Conservation (phyloP, 2,888 invertebrate genomes). For the Protonemura montana region DNA sequence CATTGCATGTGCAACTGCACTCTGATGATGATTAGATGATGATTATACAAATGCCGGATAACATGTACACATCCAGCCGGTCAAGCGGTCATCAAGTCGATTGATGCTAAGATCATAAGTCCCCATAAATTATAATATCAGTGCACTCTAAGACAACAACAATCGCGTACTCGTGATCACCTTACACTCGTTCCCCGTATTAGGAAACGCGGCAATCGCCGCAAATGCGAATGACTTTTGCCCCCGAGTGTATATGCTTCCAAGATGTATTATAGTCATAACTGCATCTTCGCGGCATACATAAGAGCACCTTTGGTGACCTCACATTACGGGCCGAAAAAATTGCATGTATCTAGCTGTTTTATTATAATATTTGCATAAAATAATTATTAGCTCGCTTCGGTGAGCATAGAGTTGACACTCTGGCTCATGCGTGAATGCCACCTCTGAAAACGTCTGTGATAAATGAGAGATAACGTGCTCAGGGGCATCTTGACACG, state of each 20-base stretch:
- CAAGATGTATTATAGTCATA: not conserved
- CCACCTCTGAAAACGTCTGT: not conserved
- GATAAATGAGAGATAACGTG: not conserved
- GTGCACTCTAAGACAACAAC: not conserved
- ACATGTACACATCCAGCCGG: not conserved
- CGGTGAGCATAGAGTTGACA: not conserved
- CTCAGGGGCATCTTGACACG: not conserved
- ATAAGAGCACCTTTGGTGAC: not conserved
- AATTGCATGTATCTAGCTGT: not conserved
- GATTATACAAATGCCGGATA: slow-evolving; percentile 7
- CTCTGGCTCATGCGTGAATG: not conserved
- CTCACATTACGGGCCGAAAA: not conserved
- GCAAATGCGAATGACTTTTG: not conserved
- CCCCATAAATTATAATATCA: slow-evolving; percentile 3
- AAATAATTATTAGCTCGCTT: not conserved
- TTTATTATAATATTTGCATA: not conserved
- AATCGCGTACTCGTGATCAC: not conserved
- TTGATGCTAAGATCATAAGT: not conserved
- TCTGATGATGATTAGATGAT: not conserved
- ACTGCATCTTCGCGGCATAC: not conserved
- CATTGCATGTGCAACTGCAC: not conserved
- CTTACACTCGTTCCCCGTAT: not conserved
- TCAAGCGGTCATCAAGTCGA: not conserved
- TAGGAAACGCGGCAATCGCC: not conserved
- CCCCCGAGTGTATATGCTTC: not conserved